phyloP scores from a whole-genome alignment of 2,113 vertebrate genomes.

The Strix aluco region DNA sequence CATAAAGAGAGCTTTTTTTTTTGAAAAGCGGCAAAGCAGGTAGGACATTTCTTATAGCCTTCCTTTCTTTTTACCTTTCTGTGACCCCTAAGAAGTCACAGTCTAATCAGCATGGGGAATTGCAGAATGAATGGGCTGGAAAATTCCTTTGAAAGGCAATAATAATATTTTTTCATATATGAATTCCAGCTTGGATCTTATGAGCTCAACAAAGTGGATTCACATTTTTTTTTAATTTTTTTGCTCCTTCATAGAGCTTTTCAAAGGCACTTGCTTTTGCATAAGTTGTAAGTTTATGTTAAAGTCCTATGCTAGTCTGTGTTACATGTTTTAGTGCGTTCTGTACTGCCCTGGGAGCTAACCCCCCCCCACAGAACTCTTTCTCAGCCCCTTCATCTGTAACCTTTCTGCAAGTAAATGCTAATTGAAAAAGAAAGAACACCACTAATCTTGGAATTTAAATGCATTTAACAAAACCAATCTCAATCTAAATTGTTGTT shows the following conservation, averaged over 20 bases:
- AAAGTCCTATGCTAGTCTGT: conserved; percentile 35
- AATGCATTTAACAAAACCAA: conserved; percentile 91
- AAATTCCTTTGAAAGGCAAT: conserved; percentile 63
- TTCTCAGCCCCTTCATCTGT: conserved; percentile 81
- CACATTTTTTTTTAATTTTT: conserved; percentile 7
- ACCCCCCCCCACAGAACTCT: conserved; percentile 60
- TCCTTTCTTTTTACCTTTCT: conserved; percentile 69
- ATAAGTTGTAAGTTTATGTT: conserved; percentile 43
- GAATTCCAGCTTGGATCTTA: conserved; percentile 32
- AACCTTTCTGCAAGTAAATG: conserved; percentile 87
- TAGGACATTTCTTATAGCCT: conserved; percentile 58
- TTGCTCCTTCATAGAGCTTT: conserved; percentile 35
- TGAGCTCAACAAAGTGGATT: conserved; percentile 52
- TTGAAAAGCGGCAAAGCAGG: conserved; percentile 64
- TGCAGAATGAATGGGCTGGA: conserved; percentile 63
- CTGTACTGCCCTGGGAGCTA: conserved; percentile 67
- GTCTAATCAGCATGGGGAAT: conserved; percentile 41
- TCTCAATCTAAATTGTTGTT: conserved; percentile 87
- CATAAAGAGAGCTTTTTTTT: conserved; percentile 58
- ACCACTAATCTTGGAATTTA: conserved; percentile 90
- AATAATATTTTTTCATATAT: conserved; percentile 48
- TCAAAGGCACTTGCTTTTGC: conserved; percentile 2
- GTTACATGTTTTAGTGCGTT: conserved; percentile 58
- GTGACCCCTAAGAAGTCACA: conserved; percentile 39
- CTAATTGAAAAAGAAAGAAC: conserved; percentile 90